These are phyloP conservation scores for Callorhinus ursinus DNA, from an alignment of 2,113 vertebrate species.

Conservation along the genomic window DNA sequence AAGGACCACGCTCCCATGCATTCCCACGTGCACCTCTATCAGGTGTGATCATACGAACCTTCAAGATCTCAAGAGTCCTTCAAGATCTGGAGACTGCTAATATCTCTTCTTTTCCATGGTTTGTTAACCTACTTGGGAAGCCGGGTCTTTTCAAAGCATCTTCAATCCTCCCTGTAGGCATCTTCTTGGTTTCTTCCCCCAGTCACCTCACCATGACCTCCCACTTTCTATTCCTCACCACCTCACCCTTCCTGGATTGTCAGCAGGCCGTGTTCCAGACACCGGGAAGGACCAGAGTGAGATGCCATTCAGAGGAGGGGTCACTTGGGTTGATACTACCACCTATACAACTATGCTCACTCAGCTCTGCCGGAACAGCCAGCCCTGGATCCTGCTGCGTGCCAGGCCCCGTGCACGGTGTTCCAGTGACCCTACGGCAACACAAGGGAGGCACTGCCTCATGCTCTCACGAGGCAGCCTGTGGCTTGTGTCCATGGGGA, in stretches of 20 bases:
- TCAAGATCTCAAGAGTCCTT: neutral
- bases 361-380: fast-evolving
- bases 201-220: neutral
- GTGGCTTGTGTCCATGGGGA: neutral
- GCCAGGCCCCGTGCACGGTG: neutral
- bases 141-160: neutral
- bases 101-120: neutral
- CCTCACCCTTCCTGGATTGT: fast-evolving
- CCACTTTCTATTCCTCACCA: neutral
- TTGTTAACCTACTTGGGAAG: neutral
- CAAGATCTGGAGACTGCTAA: neutral
- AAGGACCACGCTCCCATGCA: neutral
- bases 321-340: fast-evolving
- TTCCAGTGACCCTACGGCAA: neutral
- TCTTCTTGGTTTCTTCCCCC: neutral
- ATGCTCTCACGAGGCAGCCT: neutral
- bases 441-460: fast-evolving
- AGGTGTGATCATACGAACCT: neutral
- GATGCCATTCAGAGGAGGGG: neutral
- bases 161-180: neutral
- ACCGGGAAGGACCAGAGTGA: neutral
- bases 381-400: fast-evolving
- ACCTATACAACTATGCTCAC: fast-evolving
- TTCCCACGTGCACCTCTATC: neutral
- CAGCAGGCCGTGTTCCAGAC: fast-evolving